Percentiles rank a stretch among this genome's conserved stretches.
Conservation (phyloP, 1,140 invertebrate genomes). For the Neelides sp. region DNA sequence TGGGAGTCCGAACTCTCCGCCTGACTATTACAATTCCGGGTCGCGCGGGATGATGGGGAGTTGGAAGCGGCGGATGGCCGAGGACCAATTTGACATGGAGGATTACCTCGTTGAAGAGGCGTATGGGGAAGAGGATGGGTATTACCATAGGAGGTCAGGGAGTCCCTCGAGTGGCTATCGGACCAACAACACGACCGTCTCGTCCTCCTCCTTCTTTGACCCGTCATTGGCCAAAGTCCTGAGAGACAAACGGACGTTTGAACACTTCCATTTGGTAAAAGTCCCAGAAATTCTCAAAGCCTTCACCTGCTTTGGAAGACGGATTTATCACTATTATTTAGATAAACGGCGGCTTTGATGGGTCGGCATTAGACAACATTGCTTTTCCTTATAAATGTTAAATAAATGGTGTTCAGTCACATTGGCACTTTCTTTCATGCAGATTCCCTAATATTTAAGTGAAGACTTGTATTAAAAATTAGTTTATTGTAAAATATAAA, state of each 20-base stretch:
- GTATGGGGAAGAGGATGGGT: background rate
- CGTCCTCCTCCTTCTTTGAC: slow-evolving; percentile 12
- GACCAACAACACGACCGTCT: slow-evolving; percentile 22
- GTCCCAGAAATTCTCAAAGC: too few species aligned
- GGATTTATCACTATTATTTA: slow-evolving; percentile 7
- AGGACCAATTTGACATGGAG: background rate
- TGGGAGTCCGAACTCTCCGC: background rate
- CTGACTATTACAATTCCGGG: background rate
- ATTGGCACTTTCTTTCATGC: background rate
- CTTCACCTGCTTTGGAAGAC: too few species aligned
- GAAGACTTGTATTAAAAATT: too few species aligned
- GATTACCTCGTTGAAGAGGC: slow-evolving; percentile 2
- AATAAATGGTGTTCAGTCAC: background rate
- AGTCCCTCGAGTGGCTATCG: slow-evolving; percentile 22
- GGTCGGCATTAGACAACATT: background rate
- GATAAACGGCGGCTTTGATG: slow-evolving; percentile 3
- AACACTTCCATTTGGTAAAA: too few species aligned
- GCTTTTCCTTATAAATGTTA: background rate
- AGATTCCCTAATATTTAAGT: too few species aligned
- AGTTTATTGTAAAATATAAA: too few species aligned
- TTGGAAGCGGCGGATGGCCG: background rate
- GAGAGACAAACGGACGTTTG: slow-evolving; percentile 12
- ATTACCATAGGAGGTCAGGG: slow-evolving; percentile 6
- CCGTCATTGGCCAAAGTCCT: slow-evolving; percentile 21
- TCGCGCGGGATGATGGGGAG: slow-evolving; percentile 1